phyloP scores from a whole-genome alignment of 2,888 invertebrate species.

The Venusia cambrica region DNA sequence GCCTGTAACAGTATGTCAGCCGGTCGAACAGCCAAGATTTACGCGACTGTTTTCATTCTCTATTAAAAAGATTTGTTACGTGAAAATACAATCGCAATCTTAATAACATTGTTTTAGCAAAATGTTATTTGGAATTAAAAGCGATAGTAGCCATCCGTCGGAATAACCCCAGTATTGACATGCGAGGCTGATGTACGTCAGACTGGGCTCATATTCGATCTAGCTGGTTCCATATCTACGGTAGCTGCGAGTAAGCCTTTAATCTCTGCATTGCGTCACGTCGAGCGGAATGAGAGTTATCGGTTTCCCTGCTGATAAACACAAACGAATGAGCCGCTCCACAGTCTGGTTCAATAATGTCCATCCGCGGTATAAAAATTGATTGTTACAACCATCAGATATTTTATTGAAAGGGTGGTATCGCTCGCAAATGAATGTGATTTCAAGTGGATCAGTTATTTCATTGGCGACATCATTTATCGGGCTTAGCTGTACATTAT shows the following conservation, averaged over 20 bases:
- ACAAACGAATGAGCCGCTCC: constrained; percentile 65
- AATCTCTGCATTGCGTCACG: constrained; percentile 77
- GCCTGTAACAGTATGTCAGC: constrained; percentile 72
- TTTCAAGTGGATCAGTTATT: constrained; percentile 52
- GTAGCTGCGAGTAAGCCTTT: constrained; percentile 69
- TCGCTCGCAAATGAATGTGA: constrained; percentile 15
- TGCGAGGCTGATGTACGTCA: constrained; percentile 51
- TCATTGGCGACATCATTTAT: constrained; percentile 58
- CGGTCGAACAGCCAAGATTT: constrained; percentile 66
- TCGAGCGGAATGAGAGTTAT: constrained; percentile 74
- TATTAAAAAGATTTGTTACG: constrained; percentile 31
- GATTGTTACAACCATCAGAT: constrained; percentile 51
- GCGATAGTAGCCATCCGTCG: constrained; percentile 24
- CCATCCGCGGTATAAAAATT: constrained; percentile 64
- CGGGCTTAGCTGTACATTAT: constrained; percentile 54
- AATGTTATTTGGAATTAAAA: constrained; percentile 28
- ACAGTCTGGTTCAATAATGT: constrained; percentile 59
- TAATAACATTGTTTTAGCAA: constrained; percentile 7
- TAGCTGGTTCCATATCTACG: constrained; percentile 56
- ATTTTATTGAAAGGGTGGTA: constrained; percentile 18
- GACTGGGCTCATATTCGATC: constrained; percentile 63
- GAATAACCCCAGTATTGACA: constrained; percentile 50
- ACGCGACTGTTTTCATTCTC: constrained; percentile 62
- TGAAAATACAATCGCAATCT: constrained; percentile 4
- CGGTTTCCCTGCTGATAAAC: constrained; percentile 72